Evolutionary conservation across 2,113 vertebrate species (phyloP).

Genomic region (Actinemys pallida): DNA sequence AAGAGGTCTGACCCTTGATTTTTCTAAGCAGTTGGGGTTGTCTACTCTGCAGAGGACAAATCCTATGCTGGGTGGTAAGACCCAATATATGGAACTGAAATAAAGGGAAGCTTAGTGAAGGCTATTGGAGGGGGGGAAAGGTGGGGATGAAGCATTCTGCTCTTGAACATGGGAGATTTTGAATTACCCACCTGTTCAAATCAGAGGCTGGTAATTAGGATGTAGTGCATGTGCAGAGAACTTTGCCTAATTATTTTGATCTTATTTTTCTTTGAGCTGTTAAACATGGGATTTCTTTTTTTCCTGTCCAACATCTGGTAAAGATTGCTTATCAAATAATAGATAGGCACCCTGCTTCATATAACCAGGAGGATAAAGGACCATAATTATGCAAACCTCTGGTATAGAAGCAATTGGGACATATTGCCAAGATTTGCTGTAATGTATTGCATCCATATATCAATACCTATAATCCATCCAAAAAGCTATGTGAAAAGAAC

Average conservation of each 20-base stretch:
- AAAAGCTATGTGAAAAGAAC: not conserved
- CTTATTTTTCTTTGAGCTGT: not conserved
- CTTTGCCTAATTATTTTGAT: not conserved
- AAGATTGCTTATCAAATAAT: conserved; percentile 11
- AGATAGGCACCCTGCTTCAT: not conserved
- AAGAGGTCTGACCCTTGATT: not conserved
- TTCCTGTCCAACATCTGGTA: not conserved
- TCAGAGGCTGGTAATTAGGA: fast-evolving
- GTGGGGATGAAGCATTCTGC: not conserved
- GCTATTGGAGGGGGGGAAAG: fast-evolving
- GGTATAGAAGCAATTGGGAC: not conserved
- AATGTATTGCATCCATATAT: not conserved
- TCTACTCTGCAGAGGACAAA: not conserved
- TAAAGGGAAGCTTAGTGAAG: not conserved
- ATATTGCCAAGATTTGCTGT: not conserved
- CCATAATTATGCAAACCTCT: not conserved
- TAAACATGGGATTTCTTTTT: not conserved
- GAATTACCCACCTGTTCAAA: not conserved
- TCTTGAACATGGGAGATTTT: not conserved
- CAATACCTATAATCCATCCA: not conserved
- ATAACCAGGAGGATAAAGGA: not conserved
- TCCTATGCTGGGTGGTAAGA: fast-evolving
- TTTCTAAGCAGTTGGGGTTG: not conserved
- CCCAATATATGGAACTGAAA: not conserved
- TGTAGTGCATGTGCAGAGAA: not conserved